These are phyloP conservation scores for Austrofundulus limnaeus DNA, from an alignment of 2,113 vertebrate species.

Conservation along the genomic window DNA sequence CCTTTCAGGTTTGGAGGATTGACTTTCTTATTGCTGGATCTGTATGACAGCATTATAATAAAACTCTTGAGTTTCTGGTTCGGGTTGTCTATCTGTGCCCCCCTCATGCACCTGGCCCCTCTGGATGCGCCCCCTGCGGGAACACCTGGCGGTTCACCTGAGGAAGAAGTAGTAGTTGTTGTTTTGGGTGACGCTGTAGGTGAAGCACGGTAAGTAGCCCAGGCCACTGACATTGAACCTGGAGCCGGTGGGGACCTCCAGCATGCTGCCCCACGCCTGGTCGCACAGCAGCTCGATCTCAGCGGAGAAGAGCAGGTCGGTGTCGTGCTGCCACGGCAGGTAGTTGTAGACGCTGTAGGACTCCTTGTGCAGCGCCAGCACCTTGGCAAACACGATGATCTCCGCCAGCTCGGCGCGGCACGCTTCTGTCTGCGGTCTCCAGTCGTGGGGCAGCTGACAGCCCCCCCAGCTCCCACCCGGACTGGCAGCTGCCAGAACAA, in stretches of 20 bases:
- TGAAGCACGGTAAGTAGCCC: constrained; percentile 84
- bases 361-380: constrained; percentile 82
- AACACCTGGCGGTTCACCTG: constrained; percentile 64
- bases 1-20: too few species aligned
- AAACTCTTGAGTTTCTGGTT: too few species aligned
- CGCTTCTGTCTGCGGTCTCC: constrained; percentile 85
- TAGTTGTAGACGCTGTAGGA: constrained; percentile 82
- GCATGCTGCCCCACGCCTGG: constrained; percentile 87
- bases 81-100: too few species aligned
- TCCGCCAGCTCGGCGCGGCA: constrained; percentile 84
- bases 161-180: constrained; percentile 86
- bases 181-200: constrained; percentile 83
- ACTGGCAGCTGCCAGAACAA: constrained; percentile 52
- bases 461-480: constrained; percentile 61
- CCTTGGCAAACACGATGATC: constrained; percentile 84
- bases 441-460: constrained; percentile 83
- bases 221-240: constrained; percentile 84
- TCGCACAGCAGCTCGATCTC: constrained; percentile 86
- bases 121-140: too few species aligned
- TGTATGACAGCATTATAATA: too few species aligned
- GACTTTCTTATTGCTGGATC: too few species aligned
- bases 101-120: too few species aligned
- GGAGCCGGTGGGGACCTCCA: constrained; percentile 85
- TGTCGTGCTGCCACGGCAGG: constrained; percentile 81
- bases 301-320: constrained; percentile 81